Conservation (phyloP, 2,113 vertebrate species). For the Alouatta palliata region DNA sequence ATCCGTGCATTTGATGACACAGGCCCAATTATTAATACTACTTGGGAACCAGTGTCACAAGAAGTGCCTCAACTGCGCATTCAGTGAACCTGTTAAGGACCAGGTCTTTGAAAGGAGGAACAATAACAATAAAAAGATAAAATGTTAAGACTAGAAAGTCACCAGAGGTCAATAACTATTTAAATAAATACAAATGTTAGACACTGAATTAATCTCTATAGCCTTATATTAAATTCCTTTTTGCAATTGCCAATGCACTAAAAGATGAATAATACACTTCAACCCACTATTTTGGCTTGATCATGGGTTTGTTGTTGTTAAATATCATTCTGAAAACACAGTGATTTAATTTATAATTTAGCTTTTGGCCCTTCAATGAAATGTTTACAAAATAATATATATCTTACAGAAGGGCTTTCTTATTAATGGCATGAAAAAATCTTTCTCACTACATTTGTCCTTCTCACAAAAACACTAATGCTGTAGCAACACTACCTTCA, state of each 20-base stretch:
- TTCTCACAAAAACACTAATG: constrained; percentile 60
- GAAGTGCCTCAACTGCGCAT: constrained; percentile 79
- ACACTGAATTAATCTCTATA: constrained; percentile 77
- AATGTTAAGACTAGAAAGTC: constrained; percentile 78
- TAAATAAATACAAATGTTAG: constrained; percentile 83
- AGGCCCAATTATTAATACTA: constrained; percentile 74
- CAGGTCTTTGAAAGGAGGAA: constrained; percentile 72
- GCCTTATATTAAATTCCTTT: constrained; percentile 78
- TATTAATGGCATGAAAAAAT: constrained; percentile 50
- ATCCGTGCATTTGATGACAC: constrained; percentile 74
- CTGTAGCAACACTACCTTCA: constrained; percentile 63
- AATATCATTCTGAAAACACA: constrained; percentile 59
- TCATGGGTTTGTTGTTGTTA: constrained; percentile 61
- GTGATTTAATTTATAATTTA: constrained; percentile 71
- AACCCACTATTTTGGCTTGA: constrained; percentile 75
- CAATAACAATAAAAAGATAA: constrained; percentile 71
- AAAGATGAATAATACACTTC: constrained; percentile 69
- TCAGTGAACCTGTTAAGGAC: constrained; percentile 74
- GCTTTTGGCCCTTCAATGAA: constrained; percentile 72
- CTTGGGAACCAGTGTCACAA: constrained; percentile 66
- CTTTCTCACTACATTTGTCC: constrained; percentile 36
- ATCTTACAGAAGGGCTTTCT: constrained; percentile 52
- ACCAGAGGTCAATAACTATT: constrained; percentile 74
- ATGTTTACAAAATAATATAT: constrained; percentile 68
- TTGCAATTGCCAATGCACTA: constrained; percentile 72